Conservation (phyloP, 2,797 vertebrate species). For the Syngnathus acus region DNA sequence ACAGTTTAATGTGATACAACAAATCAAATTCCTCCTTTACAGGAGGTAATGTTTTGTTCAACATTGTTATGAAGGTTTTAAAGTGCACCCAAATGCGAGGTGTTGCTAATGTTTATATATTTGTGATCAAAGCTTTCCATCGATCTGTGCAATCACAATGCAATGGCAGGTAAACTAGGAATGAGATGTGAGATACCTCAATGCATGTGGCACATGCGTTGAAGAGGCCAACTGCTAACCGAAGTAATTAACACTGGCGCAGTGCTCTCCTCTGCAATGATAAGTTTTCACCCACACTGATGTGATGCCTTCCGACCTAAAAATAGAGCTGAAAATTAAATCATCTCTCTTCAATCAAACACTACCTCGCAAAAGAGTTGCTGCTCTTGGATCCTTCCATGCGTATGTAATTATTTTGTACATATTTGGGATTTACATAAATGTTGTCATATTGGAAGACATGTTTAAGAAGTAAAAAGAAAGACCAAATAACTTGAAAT, state of each 20-base stretch:
- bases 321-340: slow-evolving; percentile 40
- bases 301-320: slow-evolving; percentile 37
- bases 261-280: background rate
- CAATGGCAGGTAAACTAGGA: background rate
- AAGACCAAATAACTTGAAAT: background rate
- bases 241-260: background rate
- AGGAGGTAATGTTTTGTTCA: background rate
- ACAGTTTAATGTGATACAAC: background rate
- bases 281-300: slow-evolving; percentile 22
- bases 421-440: background rate
- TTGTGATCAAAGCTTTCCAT: background rate
- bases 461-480: background rate
- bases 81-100: background rate
- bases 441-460: slow-evolving; percentile 1
- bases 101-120: background rate
- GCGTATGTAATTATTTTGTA: background rate
- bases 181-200: background rate
- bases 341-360: slow-evolving; percentile 45
- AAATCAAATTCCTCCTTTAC: background rate
- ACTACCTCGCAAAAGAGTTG: slow-evolving; percentile 26
- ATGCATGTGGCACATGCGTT: background rate
- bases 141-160: background rate
- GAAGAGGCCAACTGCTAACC: background rate
- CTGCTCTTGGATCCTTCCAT: slow-evolving; percentile 3
- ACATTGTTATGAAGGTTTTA: background rate